Base-by-base conservation (phyloP, 2,888 invertebrate genomes). In the Plagiodera versicolora region DNA sequence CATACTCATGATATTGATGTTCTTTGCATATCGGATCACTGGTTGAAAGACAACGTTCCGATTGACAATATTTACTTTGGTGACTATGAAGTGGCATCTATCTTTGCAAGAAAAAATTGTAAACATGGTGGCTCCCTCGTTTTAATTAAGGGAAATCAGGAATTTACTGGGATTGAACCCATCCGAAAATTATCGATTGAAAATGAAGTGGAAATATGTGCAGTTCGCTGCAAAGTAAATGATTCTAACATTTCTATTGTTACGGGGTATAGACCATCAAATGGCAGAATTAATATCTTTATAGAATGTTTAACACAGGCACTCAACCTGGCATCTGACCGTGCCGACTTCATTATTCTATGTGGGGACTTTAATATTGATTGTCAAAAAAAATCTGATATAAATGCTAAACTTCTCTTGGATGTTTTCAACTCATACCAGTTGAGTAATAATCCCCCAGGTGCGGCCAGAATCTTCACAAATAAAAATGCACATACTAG, bases 281-380 rank as follows among this genome's bases (percentile, higher is more conserved):
- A 1, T 19, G 48, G 20, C 24, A 48, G 14, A 48, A 48, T 48
- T 3, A 48, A 18, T 14, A 20, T 14, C 11, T 48, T 48, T n/a
- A n/a, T n/a, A n/a, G n/a, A n/a, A n/a, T n/a, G n/a, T n/a, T 24
- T 49, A 24, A 24, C 30, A 28, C 49, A 49, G 14, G 39, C 16
- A 49, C 49, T 49, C 49, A n/a, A 49, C 24, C 49, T 49, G n/a
- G 49, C 24, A 49, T 49, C 49, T 49, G 14, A 49, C n/a, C 28
- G 49, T 14, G 11, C 49, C 14, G 49, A 49, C 49, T 24, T 28
- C 49, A 49, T 9, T 20, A 49, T 49, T 2, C 49, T 49, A 8
- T 49, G 49, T 28, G 49, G 24, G 14, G 49, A 49, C 14, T 49
- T 49, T n/a, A 49, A 24, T n/a, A 49, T 49, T 2, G 16, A 49